A percentile compares a stretch with the other conserved stretches of the same genome.
Evolutionary conservation across 2,797 vertebrate species (phyloP).

Genomic region (Myripristis murdjan): DNA sequence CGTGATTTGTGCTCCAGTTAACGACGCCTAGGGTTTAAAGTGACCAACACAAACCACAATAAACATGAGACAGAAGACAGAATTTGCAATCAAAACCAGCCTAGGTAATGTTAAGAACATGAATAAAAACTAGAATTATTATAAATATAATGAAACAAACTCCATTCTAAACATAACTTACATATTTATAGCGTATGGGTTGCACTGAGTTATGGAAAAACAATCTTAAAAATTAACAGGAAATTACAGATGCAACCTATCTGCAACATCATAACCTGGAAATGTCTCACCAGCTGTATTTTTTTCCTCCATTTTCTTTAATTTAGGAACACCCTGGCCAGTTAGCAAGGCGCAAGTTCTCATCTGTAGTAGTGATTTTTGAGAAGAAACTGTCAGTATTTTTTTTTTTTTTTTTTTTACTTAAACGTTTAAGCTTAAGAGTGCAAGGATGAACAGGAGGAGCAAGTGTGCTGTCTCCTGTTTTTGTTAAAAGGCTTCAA

Average conservation of each 20-base stretch:
- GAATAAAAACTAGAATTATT: constrained; percentile 53
- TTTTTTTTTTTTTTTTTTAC: constrained; percentile 9
- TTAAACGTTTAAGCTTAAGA: constrained; percentile 28
- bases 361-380: constrained; percentile 4
- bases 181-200: constrained; percentile 33
- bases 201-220: constrained; percentile 31
- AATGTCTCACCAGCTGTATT: constrained; percentile 30
- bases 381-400: not conserved
- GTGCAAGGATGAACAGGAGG: constrained; percentile 40
- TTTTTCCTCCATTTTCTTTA: not conserved
- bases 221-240: constrained; percentile 28
- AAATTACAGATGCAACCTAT: constrained; percentile 48
- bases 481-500: constrained; percentile 26
- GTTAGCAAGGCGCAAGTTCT: constrained; percentile 50
- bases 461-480: constrained; percentile 25
- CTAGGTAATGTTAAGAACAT: constrained; percentile 43
- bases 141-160: constrained; percentile 50
- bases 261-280: constrained; percentile 11
- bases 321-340: constrained; percentile 23
- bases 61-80: constrained; percentile 15
- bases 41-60: constrained; percentile 44
- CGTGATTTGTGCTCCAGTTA: constrained; percentile 71
- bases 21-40: constrained; percentile 7
- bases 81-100: constrained; percentile 32
- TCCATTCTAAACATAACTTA: constrained; percentile 35